phyloP scores from a whole-genome alignment of 2,797 vertebrate species.

The Potorous gilbertii region DNA sequence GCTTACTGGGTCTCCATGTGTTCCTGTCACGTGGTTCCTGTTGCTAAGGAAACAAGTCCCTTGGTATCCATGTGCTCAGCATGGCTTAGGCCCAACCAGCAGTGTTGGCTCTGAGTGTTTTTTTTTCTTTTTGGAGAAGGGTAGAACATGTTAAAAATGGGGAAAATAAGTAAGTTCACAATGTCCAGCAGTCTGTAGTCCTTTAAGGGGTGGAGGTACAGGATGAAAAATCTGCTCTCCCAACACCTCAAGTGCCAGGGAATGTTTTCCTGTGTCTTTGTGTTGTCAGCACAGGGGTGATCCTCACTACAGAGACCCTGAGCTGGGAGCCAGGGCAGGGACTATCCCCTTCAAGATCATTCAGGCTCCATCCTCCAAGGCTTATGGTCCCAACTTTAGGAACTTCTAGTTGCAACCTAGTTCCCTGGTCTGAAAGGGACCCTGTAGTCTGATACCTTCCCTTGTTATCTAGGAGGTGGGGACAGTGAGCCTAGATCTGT shows the following conservation, averaged over 20 bases:
- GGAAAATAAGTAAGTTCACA: neutral
- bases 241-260: neutral
- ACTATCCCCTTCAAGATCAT: neutral
- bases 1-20: slow-evolving; percentile 67
- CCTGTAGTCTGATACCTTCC: neutral
- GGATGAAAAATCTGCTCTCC: neutral
- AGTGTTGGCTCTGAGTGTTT: neutral
- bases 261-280: neutral
- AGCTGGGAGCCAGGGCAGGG: neutral
- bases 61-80: slow-evolving; percentile 79
- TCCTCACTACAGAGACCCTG: neutral
- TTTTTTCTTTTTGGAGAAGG: neutral
- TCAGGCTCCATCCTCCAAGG: neutral
- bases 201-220: neutral
- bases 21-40: slow-evolving; percentile 72
- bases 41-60: slow-evolving; percentile 73
- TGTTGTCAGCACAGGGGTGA: neutral
- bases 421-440: neutral
- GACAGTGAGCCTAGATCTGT: neutral
- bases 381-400: neutral
- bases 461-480: neutral
- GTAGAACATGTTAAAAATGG: neutral
- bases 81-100: slow-evolving; percentile 55
- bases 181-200: neutral
- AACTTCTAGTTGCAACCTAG: neutral